These are phyloP conservation scores for Chelonoidis abingdonii DNA, from an alignment of 2,113 vertebrate species.

Conservation along the genomic window DNA sequence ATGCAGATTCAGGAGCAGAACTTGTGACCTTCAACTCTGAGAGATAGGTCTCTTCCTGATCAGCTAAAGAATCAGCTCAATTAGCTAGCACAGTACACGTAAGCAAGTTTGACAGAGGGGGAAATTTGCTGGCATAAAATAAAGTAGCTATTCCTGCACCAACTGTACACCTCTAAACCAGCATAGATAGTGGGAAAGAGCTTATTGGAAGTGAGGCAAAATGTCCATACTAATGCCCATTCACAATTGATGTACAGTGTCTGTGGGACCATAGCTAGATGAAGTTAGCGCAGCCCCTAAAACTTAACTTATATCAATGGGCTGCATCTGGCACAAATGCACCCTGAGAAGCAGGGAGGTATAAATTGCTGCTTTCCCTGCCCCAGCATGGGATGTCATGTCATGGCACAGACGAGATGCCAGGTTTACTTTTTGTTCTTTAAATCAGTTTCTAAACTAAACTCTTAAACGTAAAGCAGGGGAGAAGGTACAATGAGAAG, in stretches of 20 bases:
- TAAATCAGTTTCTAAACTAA: neutral
- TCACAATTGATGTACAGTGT: neutral
- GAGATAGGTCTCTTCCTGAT: neutral
- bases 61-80: fast-evolving
- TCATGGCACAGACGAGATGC: neutral
- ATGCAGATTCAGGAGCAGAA: neutral
- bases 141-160: neutral
- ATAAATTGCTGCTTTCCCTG: neutral
- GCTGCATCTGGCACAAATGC: neutral
- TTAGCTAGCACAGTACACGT: neutral
- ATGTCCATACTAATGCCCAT: neutral
- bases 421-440: slow-evolving; percentile 26
- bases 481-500: neutral
- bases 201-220: fast-evolving
- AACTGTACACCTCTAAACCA: fast-evolving
- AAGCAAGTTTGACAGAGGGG: neutral
- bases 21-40: slow-evolving; percentile 20
- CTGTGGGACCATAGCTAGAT: neutral
- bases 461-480: neutral
- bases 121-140: neutral
- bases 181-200: neutral
- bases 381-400: too few species aligned
- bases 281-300: neutral
- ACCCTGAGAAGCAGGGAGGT: neutral
- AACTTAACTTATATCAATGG: neutral